Percentiles rank a stretch among this genome's conserved stretches.
phyloP scores from a whole-genome alignment of 92 coral and sea anemone genomes.

The Blastomussa wellsi region DNA sequence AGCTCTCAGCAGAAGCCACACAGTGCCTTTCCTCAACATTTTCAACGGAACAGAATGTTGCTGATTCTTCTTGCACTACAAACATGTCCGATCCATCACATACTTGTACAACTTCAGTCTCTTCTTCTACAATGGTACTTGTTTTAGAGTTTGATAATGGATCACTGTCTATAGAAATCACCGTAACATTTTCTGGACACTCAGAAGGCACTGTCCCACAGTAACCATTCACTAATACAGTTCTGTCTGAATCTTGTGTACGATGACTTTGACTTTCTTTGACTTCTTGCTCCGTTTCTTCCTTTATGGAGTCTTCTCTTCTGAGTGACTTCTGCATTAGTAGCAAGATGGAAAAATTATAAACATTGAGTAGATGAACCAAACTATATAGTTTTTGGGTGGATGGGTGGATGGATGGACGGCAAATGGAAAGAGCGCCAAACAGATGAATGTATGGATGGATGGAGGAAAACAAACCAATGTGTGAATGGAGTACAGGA shows the following conservation, averaged over 20 bases:
- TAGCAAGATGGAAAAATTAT: background rate
- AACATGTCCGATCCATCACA: constrained; percentile 14
- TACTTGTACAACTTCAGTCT: constrained; percentile 15
- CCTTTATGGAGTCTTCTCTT: constrained; percentile 19
- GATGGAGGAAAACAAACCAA: no score
- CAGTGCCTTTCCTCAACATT: constrained; percentile 49
- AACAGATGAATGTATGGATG: no score
- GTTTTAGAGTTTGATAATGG: background rate
- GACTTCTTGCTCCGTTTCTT: background rate
- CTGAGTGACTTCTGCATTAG: constrained; percentile 1
- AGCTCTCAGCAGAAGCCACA: constrained; percentile 4
- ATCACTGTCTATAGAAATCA: constrained; percentile 8
- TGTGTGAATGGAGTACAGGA: no score
- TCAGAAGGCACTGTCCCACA: background rate
- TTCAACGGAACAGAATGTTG: constrained; percentile 37
- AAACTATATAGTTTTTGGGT: no score
- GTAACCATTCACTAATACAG: constrained; percentile 4
- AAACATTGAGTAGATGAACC: background rate
- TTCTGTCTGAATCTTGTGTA: background rate
- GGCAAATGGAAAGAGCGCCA: no score
- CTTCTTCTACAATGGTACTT: background rate
- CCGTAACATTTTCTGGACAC: constrained; percentile 12
- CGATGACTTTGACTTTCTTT: background rate
- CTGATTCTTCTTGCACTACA: constrained; percentile 22
- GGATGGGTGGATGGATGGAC: no score